Conservation (phyloP, 2,113 vertebrate species). For the Tragelaphus strepsiceros region DNA sequence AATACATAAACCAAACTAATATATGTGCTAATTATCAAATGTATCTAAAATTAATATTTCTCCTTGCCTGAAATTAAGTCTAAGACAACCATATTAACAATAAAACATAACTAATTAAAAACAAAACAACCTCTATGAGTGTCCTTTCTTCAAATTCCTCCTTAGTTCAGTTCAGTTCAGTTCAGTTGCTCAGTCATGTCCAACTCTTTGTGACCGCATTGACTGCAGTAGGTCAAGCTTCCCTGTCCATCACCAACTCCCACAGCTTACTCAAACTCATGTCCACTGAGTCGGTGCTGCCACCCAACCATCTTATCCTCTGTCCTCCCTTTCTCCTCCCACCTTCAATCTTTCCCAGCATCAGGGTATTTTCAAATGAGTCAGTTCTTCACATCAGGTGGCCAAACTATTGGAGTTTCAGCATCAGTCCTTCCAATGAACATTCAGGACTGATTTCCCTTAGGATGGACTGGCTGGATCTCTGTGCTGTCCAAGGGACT, state of each 20-base stretch:
- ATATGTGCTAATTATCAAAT: background rate
- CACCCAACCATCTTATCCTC: background rate
- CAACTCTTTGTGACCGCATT: background rate
- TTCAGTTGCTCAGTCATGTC: background rate
- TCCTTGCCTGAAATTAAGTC: background rate
- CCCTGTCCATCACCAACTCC: background rate
- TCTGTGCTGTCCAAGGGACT: background rate
- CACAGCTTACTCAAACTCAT: background rate
- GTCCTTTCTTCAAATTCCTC: background rate
- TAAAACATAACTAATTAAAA: background rate
- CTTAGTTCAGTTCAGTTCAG: background rate
- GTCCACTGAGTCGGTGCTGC: background rate
- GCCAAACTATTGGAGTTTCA: background rate
- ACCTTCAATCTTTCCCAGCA: background rate
- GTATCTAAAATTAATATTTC: background rate
- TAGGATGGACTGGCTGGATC: background rate
- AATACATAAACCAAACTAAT: background rate
- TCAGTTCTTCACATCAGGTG: background rate
- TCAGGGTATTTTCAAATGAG: background rate
- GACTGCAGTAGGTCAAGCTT: background rate
- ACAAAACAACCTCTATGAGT: background rate
- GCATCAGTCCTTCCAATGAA: background rate
- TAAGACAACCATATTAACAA: background rate
- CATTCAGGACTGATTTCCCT: background rate
- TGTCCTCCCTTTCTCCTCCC: background rate